Percentiles rank a stretch among this genome's conserved stretches.
Evolutionary conservation across 2,113 vertebrate species (phyloP).

Genomic region (Haplochromis vanheusdeni): DNA sequence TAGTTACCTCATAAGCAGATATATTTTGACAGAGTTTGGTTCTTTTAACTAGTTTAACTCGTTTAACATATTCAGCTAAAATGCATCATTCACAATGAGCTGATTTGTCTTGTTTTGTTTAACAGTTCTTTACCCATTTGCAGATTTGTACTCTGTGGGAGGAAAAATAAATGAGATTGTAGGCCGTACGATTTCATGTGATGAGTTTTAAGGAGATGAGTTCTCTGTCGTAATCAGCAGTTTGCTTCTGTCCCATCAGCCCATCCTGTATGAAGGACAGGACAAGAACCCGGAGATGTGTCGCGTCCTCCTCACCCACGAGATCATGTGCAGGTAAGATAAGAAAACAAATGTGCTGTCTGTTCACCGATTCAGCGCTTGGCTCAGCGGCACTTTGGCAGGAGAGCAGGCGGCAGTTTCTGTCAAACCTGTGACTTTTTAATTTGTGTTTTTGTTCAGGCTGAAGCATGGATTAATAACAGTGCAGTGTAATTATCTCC

Average conservation of each 20-base stretch:
- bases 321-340: slow-evolving; percentile 88
- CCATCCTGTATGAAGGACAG: slow-evolving; percentile 93
- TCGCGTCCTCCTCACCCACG: slow-evolving; percentile 89
- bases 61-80: background rate
- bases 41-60: background rate
- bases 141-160: background rate
- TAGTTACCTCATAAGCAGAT: background rate
- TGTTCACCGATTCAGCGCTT: background rate
- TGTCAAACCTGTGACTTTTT: background rate
- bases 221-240: background rate
- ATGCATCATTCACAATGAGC: background rate
- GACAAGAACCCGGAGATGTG: slow-evolving; percentile 99
- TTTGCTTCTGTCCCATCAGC: slow-evolving; percentile 55
- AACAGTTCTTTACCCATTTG: background rate
- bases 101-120: background rate
- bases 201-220: background rate
- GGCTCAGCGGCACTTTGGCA: background rate
- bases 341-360: background rate
- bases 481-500: background rate
- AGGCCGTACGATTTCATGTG: background rate
- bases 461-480: background rate
- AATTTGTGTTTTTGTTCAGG: background rate
- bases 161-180: background rate
- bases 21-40: background rate
- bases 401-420: background rate